Conservation (phyloP, 2,888 invertebrate genomes). For the Nymphalis c-album region DNA sequence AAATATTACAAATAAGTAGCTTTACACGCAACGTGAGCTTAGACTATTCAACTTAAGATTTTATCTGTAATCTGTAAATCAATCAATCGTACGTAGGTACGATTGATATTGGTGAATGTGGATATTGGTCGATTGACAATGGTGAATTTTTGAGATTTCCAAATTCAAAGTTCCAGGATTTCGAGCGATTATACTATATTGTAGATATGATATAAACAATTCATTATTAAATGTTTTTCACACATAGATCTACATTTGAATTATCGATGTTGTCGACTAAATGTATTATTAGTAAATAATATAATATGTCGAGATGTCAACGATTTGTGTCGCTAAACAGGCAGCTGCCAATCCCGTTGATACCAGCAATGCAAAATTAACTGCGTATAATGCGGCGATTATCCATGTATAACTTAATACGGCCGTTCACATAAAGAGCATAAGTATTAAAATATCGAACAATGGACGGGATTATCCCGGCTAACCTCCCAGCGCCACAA, state of each 20-base stretch:
- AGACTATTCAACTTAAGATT: no score
- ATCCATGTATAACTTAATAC: conserved; percentile 80
- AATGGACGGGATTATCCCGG: conserved; percentile 75
- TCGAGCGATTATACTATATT: no score
- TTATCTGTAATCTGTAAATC: no score
- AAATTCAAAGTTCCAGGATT: no score
- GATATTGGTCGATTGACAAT: no score
- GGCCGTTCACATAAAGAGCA: conserved; percentile 72
- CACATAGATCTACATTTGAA: no score
- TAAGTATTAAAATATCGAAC: conserved; percentile 80
- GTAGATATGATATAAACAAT: no score
- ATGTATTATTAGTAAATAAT: neutral
- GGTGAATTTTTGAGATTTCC: no score
- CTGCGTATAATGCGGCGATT: conserved; percentile 77
- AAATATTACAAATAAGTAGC: neutral
- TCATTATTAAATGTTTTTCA: no score
- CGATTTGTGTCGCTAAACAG: conserved; percentile 52
- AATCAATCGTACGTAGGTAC: no score
- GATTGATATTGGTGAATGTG: no score
- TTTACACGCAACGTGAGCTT: no score
- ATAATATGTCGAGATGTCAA: conserved; percentile 45
- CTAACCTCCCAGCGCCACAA: conserved; percentile 64
- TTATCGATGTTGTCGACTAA: neutral
- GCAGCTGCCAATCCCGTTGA: conserved; percentile 67
- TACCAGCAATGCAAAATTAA: conserved; percentile 74